phyloP scores from a whole-genome alignment of 2,888 invertebrate species.

The Scelioninae gen. 2 region DNA sequence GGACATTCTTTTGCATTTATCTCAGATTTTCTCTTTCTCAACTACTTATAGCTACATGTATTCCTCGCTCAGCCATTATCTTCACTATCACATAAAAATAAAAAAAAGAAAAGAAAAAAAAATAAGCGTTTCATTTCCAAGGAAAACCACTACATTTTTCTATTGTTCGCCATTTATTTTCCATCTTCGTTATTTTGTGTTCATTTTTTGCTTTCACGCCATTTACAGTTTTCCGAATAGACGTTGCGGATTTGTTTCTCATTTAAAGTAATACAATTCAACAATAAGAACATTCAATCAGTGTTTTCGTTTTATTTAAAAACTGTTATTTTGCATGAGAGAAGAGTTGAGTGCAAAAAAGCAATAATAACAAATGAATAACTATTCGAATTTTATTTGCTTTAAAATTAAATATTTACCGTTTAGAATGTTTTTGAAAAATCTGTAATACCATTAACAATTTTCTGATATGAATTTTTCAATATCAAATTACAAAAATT shows the following conservation, averaged over 20 bases:
- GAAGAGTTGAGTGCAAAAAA: no score
- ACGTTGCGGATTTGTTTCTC: conserved; percentile 26
- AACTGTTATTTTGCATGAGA: no score
- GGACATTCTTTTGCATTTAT: conserved; percentile 46
- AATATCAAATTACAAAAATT: no score
- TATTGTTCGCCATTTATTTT: conserved; percentile 36
- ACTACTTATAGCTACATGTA: conserved; percentile 45
- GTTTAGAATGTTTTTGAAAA: no score
- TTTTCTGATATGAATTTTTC: no score
- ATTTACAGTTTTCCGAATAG: conserved; percentile 5
- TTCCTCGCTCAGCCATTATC: conserved; percentile 50
- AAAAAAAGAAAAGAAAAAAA: conserved; percentile 42
- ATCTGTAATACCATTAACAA: no score
- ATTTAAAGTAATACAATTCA: conserved; percentile 4
- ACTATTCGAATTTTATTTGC: no score
- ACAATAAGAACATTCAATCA: conserved; percentile 9
- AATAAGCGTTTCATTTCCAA: conserved; percentile 42
- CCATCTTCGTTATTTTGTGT: conserved; percentile 14
- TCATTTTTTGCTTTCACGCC: conserved; percentile 39
- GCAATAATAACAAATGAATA: no score
- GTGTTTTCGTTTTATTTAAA: no score
- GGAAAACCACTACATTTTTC: conserved; percentile 43
- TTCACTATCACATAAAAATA: conserved; percentile 52
- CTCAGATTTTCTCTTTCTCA: conserved; percentile 56
- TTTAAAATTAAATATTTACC: no score